Percentiles rank a stretch among this genome's conserved stretches.
phyloP scores from a whole-genome alignment of 2,113 vertebrate genomes.

The Rhinoderma darwinii region DNA sequence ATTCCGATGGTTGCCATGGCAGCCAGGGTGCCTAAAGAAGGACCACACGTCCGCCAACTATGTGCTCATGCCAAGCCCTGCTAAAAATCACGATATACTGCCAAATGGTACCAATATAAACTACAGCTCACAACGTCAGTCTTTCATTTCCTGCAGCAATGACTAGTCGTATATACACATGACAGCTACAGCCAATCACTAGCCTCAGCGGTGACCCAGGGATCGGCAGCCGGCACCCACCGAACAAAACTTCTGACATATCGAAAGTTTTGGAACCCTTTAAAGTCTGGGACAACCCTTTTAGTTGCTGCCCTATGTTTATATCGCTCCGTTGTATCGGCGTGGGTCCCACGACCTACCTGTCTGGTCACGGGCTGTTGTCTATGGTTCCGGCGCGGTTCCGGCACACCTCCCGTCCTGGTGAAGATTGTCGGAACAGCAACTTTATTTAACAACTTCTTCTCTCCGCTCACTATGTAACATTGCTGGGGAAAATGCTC shows the following conservation, averaged over 20 bases:
- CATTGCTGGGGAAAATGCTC: conserved; percentile 8
- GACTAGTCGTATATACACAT: no score
- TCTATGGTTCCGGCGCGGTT: background rate
- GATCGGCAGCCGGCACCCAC: no score
- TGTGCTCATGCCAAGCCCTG: no score
- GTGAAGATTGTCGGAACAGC: background rate
- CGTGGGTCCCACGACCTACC: background rate
- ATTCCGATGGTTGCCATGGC: no score
- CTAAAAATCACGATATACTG: no score
- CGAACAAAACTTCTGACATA: no score
- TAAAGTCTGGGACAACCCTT: background rate
- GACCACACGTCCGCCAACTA: no score
- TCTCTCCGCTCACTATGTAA: background rate
- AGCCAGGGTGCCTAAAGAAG: no score
- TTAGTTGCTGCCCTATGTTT: background rate
- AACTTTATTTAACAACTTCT: background rate
- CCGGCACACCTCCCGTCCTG: background rate
- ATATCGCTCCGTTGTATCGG: background rate
- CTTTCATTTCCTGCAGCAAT: no score
- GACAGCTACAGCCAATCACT: background rate
- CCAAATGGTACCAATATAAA: no score
- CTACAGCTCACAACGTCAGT: no score
- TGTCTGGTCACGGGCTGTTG: background rate
- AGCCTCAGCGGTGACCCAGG: background rate
- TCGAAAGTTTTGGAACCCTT: no score